These are phyloP conservation scores for Lepidotrigona ventralis DNA, from an alignment of 1,140 invertebrate genomes.

Conservation along the genomic window DNA sequence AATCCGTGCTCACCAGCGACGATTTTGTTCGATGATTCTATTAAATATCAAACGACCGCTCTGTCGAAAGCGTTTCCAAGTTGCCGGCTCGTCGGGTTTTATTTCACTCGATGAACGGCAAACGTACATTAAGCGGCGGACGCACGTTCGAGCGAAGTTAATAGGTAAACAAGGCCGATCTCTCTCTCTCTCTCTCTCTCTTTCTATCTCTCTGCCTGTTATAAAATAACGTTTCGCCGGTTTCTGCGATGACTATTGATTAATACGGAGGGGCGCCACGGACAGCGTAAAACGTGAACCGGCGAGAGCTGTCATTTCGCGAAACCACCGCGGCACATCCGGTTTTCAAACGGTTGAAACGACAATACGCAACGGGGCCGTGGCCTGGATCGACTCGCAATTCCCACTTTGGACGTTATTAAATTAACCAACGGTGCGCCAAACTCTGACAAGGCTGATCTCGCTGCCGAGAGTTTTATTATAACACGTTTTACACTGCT, in stretches of 20 bases:
- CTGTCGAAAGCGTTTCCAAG: background rate
- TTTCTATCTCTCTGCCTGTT: background rate
- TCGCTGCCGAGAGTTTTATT: background rate
- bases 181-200: no score
- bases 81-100: background rate
- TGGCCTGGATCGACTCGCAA: background rate
- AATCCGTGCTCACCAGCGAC: no score
- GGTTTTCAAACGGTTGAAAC: background rate
- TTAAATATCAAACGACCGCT: background rate
- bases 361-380: no score
- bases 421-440: background rate
- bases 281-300: background rate
- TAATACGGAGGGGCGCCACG: background rate
- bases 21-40: background rate
- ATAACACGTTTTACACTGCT: background rate
- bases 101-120: slow-evolving; percentile 8
- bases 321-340: background rate
- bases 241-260: background rate
- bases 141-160: slow-evolving; percentile 6
- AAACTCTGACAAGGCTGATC: background rate
- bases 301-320: background rate
- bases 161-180: slow-evolving; percentile 17
- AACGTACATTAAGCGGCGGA: background rate
- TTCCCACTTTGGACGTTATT: background rate
- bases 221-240: background rate